Evolutionary conservation across 35 echinoderm and acorn worm species (phyloP), one percentile per base, ranked within the genome.

Genomic region (Hemicentrotus pulcherrimus): DNA sequence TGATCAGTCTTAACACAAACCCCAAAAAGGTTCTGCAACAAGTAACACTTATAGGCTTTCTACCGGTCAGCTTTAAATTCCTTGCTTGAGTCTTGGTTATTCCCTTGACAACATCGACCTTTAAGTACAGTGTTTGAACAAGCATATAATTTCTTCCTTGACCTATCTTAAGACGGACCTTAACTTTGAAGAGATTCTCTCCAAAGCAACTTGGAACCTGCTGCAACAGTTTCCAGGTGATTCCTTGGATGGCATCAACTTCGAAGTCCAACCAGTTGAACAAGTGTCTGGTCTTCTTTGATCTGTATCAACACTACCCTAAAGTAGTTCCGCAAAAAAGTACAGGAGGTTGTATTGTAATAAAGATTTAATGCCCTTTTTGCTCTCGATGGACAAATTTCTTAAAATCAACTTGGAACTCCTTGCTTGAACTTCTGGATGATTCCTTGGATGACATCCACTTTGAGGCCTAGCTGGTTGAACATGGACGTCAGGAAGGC

Each of bases 401-500:
- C n/a, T n/a, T n/a, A n/a, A n/a, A n/a, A 7, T 78, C 65, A 78
- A 4, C 65, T 28, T n/a, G 65, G 65, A 78, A 78, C 65, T n/a
- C 88, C 88, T 47, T 90, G 88, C 46, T 47, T 90, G 88, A 90
- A 90, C 2, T 45, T 47, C 6, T 90, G 14, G 31, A 90, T 30
- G 32, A 31, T 45, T 33, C 32, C 88, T 28, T 90, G 32, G 31
- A 90, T 90, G 88, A 90, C 46, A 90, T 47, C 88, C 0, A 90
- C 32, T 33, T 90, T 30, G 19, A 90, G 88, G 33, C 46, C 88
- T 24, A 90, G 32, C 46, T 90, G 88, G 32, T 90, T 90, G 88
- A 90, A 90, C 88, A 90, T 90, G 12, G 88, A 90, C 14, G 88
- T 47, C 32, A 90, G 33, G 88, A 90, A 90, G 12, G 88, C 32